These are phyloP conservation scores for Ligdia adustata DNA, from an alignment of 2,888 invertebrate genomes.

Conservation along the genomic window DNA sequence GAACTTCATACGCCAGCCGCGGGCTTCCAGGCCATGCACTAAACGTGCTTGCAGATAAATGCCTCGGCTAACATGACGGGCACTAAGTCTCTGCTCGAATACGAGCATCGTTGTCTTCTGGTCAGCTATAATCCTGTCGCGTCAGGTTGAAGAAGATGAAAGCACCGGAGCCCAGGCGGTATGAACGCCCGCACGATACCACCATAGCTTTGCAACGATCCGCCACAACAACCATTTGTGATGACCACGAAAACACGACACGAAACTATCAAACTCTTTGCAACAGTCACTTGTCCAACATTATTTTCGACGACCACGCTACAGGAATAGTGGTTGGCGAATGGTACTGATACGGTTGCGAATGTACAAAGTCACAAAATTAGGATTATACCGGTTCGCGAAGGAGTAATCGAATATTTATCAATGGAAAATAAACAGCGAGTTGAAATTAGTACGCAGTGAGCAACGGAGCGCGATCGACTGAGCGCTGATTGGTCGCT, in stretches of 20 bases:
- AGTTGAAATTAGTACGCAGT: slow-evolving; percentile 53
- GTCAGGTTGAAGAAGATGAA: slow-evolving; percentile 78
- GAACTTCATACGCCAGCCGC: slow-evolving; percentile 78
- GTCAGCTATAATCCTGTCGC: slow-evolving; percentile 81
- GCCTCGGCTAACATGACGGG: slow-evolving; percentile 68
- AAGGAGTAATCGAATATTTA: slow-evolving; percentile 42
- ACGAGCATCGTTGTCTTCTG: slow-evolving; percentile 74
- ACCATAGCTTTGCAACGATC: slow-evolving; percentile 72
- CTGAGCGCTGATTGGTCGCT: slow-evolving; percentile 76
- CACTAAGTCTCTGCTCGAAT: slow-evolving; percentile 77
- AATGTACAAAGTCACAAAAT: slow-evolving; percentile 36
- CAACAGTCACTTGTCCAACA: slow-evolving; percentile 69
- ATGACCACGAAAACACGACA: slow-evolving; percentile 46
- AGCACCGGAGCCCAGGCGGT: slow-evolving; percentile 69
- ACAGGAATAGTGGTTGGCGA: slow-evolving; percentile 39
- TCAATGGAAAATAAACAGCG: slow-evolving; percentile 51
- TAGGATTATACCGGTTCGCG: slow-evolving; percentile 51
- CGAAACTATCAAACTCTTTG: slow-evolving; percentile 37
- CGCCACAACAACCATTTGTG: slow-evolving; percentile 76
- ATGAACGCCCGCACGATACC: slow-evolving; percentile 61
- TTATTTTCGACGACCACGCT: slow-evolving; percentile 51
- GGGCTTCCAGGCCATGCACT: slow-evolving; percentile 71
- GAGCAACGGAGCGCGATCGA: slow-evolving; percentile 57
- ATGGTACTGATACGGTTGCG: slow-evolving; percentile 26
- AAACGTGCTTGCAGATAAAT: slow-evolving; percentile 67